phyloP scores from a whole-genome alignment of 1,140 invertebrate genomes.

The Megalopta genalis region DNA sequence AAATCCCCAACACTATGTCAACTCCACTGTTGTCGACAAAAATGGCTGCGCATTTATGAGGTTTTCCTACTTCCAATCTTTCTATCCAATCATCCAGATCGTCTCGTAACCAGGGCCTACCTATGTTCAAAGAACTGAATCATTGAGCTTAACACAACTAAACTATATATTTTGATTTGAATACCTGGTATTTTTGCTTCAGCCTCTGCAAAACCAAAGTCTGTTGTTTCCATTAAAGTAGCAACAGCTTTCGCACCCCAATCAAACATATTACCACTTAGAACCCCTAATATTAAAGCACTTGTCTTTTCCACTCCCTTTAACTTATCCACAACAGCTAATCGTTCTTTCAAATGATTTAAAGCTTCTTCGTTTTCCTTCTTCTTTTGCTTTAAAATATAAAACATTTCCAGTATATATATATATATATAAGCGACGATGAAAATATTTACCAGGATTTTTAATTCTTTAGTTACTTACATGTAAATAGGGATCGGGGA shows the following conservation, averaged over 20 bases:
- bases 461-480: constrained; percentile 81
- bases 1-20: constrained; percentile 94
- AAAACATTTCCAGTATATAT: constrained; percentile 11
- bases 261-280: constrained; percentile 97
- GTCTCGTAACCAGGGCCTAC: constrained; percentile 94
- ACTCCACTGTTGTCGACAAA: constrained; percentile 98
- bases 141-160: constrained; percentile 2
- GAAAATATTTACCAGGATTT: constrained; percentile 67
- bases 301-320: constrained; percentile 80
- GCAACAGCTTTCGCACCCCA: constrained; percentile 96
- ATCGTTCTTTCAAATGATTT: constrained; percentile 77
- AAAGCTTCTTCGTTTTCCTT: constrained; percentile 85
- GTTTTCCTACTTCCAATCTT: constrained; percentile 83
- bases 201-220: constrained; percentile 91
- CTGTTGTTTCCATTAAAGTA: constrained; percentile 87
- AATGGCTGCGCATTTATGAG: constrained; percentile 93
- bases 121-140: constrained; percentile 72
- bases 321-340: constrained; percentile 82
- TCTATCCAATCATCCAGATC: constrained; percentile 91
- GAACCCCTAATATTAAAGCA: constrained; percentile 82
- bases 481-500: constrained; percentile 94
- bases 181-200: constrained; percentile 85
- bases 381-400: constrained; percentile 83
- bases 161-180: not conserved
- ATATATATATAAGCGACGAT: not conserved